These are phyloP conservation scores for Peromyscus californicus DNA, from an alignment of 2,113 vertebrate genomes.

Conservation along the genomic window DNA sequence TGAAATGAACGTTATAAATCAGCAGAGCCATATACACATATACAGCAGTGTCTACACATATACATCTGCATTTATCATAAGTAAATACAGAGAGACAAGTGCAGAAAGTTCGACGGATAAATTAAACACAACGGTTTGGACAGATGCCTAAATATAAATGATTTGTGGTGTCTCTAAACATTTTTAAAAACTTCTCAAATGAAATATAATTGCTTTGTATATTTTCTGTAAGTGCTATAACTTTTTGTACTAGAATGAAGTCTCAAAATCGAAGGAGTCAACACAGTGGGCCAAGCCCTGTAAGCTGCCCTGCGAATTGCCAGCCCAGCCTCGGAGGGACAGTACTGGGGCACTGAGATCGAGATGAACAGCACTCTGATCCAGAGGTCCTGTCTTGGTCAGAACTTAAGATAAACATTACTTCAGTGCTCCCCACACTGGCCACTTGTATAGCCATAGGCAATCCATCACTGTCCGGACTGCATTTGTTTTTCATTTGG, in stretches of 20 bases:
- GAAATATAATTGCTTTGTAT: slow-evolving; percentile 31
- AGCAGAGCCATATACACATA: neutral
- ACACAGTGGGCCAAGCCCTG: neutral
- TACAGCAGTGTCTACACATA: neutral
- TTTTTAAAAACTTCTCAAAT: neutral
- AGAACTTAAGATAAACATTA: neutral
- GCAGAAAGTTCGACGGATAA: slow-evolving; percentile 27
- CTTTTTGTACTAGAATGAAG: neutral
- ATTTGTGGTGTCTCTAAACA: slow-evolving; percentile 22
- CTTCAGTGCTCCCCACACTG: neutral
- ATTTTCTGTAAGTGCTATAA: neutral
- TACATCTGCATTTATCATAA: neutral
- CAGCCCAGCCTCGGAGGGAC: neutral
- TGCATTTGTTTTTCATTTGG: neutral
- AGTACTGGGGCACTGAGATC: neutral
- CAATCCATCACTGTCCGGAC: neutral
- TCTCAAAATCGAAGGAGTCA: neutral
- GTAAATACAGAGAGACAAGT: neutral
- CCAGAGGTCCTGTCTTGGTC: neutral
- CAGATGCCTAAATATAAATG: neutral
- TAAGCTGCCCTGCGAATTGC: neutral
- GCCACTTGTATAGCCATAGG: neutral
- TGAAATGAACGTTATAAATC: neutral
- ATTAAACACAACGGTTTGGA: slow-evolving; percentile 2
- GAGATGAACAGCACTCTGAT: neutral